Percentiles rank a stretch among this genome's conserved stretches.
Conservation (phyloP, 2,888 invertebrate species). For the Venustoraphidia nigricollis region DNA sequence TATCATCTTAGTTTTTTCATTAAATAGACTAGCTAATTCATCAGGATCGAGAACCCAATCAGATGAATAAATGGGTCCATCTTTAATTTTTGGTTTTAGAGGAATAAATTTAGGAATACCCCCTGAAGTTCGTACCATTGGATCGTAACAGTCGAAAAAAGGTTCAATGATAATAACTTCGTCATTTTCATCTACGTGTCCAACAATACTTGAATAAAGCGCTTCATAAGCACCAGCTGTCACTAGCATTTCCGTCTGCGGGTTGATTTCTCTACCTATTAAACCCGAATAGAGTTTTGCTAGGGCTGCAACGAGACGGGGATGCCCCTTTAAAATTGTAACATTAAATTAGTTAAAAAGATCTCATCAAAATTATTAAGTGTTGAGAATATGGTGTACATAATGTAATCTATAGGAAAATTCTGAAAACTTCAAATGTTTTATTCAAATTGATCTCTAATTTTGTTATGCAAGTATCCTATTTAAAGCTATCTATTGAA, state of each 20-base stretch:
- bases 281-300: conserved; percentile 73
- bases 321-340: conserved; percentile 62
- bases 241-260: conserved; percentile 72
- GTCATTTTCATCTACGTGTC: conserved; percentile 73
- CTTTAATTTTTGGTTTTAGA: conserved; percentile 39
- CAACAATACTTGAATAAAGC: conserved; percentile 65
- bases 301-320: conserved; percentile 70
- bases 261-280: conserved; percentile 60
- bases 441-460: no score
- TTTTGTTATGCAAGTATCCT: no score
- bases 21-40: conserved; percentile 70
- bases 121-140: conserved; percentile 80
- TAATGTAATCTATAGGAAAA: no score
- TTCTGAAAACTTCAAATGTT: no score
- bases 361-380: no score
- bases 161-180: conserved; percentile 97
- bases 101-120: conserved; percentile 80
- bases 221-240: conserved; percentile 93
- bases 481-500: no score
- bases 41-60: conserved; percentile 81
- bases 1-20: conserved; percentile 78
- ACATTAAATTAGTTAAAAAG: neutral
- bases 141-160: conserved; percentile 95
- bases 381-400: no score
- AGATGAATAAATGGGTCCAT: conserved; percentile 33